Evolutionary conservation across 2,797 vertebrate genomes (phyloP).

Genomic region (Enteromius unitaeniatus): DNA sequence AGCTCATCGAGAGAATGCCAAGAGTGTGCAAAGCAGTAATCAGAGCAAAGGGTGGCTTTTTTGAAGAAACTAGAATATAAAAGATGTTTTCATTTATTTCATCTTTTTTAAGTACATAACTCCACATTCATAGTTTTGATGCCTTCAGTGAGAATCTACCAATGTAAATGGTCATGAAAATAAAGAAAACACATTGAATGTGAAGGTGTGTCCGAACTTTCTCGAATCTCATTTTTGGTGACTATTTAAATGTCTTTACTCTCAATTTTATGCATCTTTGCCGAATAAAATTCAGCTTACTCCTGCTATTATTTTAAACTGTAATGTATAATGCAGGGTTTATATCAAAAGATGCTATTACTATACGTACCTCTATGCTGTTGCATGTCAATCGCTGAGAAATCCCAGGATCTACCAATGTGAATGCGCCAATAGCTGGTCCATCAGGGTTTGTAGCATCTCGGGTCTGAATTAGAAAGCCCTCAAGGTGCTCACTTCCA

Average conservation of each 20-base stretch:
- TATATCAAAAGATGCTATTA: not conserved
- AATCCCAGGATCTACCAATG: slow-evolving; percentile 65
- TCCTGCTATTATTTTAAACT: not conserved
- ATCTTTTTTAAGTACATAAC: no score
- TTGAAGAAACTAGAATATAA: no score
- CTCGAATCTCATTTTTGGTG: not conserved
- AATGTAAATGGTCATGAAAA: no score
- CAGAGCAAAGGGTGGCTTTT: no score
- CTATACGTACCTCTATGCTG: slow-evolving; percentile 70
- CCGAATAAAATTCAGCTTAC: not conserved
- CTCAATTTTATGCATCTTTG: not conserved
- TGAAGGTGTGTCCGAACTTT: no score
- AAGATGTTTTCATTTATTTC: no score
- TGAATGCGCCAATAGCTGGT: slow-evolving; percentile 78
- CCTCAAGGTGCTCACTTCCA: slow-evolving; percentile 71
- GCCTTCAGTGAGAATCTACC: no score
- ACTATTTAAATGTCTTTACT: not conserved
- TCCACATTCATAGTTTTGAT: no score
- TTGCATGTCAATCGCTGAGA: slow-evolving; percentile 84
- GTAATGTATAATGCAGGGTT: not conserved
- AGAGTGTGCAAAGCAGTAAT: no score
- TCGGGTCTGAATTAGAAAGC: slow-evolving; percentile 85
- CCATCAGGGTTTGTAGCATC: slow-evolving; percentile 68
- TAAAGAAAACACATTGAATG: no score
- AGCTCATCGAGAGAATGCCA: no score